These are phyloP conservation scores for Rhinichthys osculus DNA, from an alignment of 2,797 vertebrate species.

Conservation along the genomic window DNA sequence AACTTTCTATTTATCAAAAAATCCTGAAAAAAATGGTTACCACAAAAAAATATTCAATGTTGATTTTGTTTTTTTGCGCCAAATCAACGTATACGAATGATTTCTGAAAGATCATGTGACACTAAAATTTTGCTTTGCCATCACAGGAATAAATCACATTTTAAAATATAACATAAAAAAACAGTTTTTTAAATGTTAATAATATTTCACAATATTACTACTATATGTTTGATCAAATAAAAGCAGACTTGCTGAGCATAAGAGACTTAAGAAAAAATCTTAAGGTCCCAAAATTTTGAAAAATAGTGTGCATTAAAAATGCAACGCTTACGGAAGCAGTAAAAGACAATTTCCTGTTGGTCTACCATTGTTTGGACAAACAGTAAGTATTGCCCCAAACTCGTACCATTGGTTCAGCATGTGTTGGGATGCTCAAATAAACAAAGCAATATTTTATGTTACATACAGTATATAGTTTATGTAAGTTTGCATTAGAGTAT, in stretches of 20 bases:
- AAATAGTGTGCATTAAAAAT: not conserved
- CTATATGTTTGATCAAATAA: not conserved
- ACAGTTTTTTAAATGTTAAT: too few relatives aligned
- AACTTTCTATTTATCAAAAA: not conserved
- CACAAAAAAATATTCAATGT: not conserved
- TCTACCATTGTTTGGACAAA: not conserved
- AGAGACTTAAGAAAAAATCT: not conserved
- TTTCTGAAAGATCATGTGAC: not conserved
- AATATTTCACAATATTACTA: not conserved
- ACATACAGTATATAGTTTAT: not conserved
- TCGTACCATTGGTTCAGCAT: too few relatives aligned
- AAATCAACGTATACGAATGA: not conserved
- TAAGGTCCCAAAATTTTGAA: not conserved
- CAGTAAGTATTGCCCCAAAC: not conserved
- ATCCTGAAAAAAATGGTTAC: too few relatives aligned
- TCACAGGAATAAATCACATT: not conserved
- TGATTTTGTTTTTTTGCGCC: not conserved
- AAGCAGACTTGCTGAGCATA: not conserved
- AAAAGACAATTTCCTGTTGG: not conserved
- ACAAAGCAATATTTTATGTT: not conserved
- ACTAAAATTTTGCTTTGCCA: too few relatives aligned
- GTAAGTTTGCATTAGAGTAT: too few relatives aligned
- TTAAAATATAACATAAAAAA: not conserved
- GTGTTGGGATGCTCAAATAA: not conserved
- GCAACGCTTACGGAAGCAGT: not conserved